Evolutionary conservation across 2,113 vertebrate species (phyloP), one percentile per base, ranked within the genome.

Genomic region (Symphodus melops): DNA sequence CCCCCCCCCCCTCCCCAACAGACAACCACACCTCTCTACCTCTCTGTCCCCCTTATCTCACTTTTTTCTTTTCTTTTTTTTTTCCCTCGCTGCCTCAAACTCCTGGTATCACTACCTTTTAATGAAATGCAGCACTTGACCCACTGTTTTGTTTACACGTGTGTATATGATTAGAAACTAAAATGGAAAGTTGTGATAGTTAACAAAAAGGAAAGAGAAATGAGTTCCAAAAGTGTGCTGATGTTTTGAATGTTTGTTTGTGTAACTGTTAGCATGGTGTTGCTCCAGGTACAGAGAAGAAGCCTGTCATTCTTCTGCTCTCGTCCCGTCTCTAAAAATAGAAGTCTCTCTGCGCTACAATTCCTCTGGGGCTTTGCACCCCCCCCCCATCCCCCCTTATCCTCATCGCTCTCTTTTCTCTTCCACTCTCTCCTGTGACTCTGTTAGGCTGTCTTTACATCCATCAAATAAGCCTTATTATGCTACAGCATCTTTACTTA

Each of bases 261-360:
- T 81, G 71, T 85, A 42, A 33, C 51, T 62, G 78, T 66, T 72
- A 68, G 72, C 23, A 21, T 46, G 62, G 77, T 58, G 77, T 59
- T 51, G 80, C 81, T 88, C 64, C 73, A 80, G 78, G 84, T 90
- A 72, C 53, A 66, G 72, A 79, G 69, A 73, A 70, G 84, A 87
- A 81, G 85, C 63, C 81, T 91, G 88, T 91, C 88, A 90, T 80
- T 89, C 80, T 82, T 64, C 49, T 56, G 77, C 77, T 86, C 73
- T 75, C 73, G 86, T 87, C 85, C 85, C 79, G 48, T 85, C 84
- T 88, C 85, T 91, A 91, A 90, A 91, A 91, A 93, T 91, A 93
- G 88, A 90, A 74, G 68, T 87, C 81, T 88, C 63, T 74, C 55
- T 68, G 76, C 14, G 48, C 72, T 84, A 59, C 75, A 72, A 75